These are phyloP conservation scores for Carollia perspicillata DNA, from an alignment of 2,113 vertebrate species.

Conservation along the genomic window DNA sequence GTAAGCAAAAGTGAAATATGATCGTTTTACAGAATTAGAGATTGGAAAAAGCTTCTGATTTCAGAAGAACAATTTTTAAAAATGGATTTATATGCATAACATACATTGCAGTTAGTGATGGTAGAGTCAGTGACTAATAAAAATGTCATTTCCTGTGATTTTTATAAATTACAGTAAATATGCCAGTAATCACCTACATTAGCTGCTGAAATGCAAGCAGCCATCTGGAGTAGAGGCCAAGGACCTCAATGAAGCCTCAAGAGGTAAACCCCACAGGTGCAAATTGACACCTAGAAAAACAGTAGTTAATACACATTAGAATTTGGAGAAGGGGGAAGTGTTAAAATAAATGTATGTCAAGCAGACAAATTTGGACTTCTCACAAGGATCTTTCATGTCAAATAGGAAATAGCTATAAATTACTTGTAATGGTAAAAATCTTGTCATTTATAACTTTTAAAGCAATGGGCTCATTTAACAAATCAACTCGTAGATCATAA, in stretches of 20 bases:
- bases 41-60: background rate
- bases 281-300: conserved; percentile 71
- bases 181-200: conserved; percentile 61
- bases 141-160: conserved; percentile 72
- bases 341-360: conserved; percentile 54
- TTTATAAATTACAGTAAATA: conserved; percentile 72
- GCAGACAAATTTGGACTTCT: conserved; percentile 68
- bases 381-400: conserved; percentile 59
- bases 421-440: conserved; percentile 69
- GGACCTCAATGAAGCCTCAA: conserved; percentile 10
- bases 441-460: conserved; percentile 63
- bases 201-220: conserved; percentile 39
- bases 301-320: conserved; percentile 51
- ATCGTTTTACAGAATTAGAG: background rate
- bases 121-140: conserved; percentile 65
- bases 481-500: background rate
- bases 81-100: conserved; percentile 38
- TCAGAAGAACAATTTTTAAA: background rate
- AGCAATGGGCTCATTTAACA: conserved; percentile 30
- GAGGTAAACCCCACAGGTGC: conserved; percentile 66
- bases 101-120: background rate
- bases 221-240: conserved; percentile 47
- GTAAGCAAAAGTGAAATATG: background rate
- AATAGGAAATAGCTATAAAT: conserved; percentile 68
- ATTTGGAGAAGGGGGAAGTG: conserved; percentile 49